Evolutionary conservation across 2,113 vertebrate species (phyloP).

Genomic region (Gavialis gangeticus): DNA sequence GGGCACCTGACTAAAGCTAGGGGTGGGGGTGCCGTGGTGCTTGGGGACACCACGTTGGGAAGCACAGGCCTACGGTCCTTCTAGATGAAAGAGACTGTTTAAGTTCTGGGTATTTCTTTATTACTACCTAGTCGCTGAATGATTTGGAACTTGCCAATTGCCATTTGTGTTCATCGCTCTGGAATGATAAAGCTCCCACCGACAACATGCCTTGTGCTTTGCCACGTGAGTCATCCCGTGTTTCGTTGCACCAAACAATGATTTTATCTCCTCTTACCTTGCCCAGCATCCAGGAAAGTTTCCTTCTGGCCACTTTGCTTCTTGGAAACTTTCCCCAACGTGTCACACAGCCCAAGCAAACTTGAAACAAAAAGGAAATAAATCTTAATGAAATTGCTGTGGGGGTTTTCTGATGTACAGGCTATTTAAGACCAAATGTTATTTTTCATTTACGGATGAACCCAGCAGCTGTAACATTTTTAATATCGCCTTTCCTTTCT

Average conservation of each 20-base stretch:
- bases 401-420: background rate
- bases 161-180: background rate
- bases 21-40: no score
- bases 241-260: accelerated
- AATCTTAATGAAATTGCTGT: background rate
- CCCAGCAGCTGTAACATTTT: background rate
- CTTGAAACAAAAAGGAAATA: background rate
- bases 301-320: accelerated
- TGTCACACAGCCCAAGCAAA: background rate
- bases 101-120: background rate
- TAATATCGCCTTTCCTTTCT: background rate
- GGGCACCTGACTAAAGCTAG: no score
- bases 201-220: accelerated
- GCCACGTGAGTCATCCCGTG: background rate
- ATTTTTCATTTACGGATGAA: background rate
- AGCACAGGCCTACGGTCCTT: background rate
- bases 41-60: no score
- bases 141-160: accelerated
- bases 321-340: background rate
- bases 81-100: background rate
- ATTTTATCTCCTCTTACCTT: background rate
- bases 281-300: background rate
- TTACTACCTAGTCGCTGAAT: background rate
- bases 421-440: background rate
- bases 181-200: background rate